These are phyloP conservation scores for Polypedilum pembai DNA, from an alignment of 1,140 invertebrate genomes.

Conservation along the genomic window DNA sequence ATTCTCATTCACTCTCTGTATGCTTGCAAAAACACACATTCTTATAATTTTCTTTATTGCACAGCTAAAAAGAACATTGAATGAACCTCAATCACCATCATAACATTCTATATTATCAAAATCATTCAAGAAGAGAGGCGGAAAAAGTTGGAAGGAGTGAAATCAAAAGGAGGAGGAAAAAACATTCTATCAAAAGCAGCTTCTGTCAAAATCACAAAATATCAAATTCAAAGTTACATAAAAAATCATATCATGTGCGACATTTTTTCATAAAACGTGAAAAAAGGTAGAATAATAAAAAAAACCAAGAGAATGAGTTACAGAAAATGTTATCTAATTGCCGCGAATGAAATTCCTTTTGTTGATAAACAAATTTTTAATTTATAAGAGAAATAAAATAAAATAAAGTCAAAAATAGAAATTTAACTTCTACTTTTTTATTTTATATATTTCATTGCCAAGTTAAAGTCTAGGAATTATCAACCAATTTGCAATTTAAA, in stretches of 20 bases:
- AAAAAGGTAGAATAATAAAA: background rate
- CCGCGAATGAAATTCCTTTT: too few relatives aligned
- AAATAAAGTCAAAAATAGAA: too few relatives aligned
- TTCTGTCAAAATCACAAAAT: constrained; percentile 18
- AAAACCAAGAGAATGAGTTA: too few relatives aligned
- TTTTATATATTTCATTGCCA: too few relatives aligned
- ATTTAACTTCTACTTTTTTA: too few relatives aligned
- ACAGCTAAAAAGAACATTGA: background rate
- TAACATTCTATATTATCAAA: background rate
- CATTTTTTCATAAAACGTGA: constrained; percentile 12
- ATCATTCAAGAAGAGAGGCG: background rate
- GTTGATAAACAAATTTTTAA: too few relatives aligned
- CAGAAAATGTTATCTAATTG: too few relatives aligned
- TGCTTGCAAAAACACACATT: background rate
- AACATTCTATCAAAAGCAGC: background rate
- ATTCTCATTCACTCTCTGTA: background rate
- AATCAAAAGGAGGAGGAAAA: background rate
- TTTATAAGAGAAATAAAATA: too few relatives aligned
- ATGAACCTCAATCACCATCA: background rate
- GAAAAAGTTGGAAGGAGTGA: background rate
- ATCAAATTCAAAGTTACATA: constrained; percentile 14
- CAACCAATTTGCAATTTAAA: background rate
- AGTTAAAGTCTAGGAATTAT: too few relatives aligned
- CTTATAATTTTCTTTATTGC: background rate
- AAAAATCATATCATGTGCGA: constrained; percentile 6